A percentile compares a stretch with the other conserved stretches of the same genome.
phyloP scores from a whole-genome alignment of 2,797 vertebrate species.

The Apogon hyalosoma region DNA sequence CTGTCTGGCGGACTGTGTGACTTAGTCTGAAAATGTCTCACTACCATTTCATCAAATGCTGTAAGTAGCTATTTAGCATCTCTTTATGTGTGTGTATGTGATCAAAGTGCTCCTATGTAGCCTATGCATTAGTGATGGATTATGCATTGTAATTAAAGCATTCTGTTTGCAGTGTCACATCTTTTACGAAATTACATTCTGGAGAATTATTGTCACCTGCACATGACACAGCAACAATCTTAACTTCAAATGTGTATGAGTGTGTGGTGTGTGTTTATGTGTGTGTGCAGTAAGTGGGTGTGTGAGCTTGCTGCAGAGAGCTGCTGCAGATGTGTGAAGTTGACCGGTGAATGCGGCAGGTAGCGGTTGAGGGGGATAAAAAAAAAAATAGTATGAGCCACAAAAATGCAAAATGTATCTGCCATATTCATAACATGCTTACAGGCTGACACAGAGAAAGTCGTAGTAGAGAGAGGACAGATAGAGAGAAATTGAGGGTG shows the following conservation, averaged over 20 bases:
- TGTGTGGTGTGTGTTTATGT: constrained; percentile 15
- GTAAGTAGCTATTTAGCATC: constrained; percentile 87
- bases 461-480: constrained; percentile 51
- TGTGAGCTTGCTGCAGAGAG: constrained; percentile 78
- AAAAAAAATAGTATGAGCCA: constrained; percentile 37
- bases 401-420: constrained; percentile 57
- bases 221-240: constrained; percentile 26
- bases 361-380: constrained; percentile 53
- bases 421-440: constrained; percentile 55
- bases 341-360: constrained; percentile 85
- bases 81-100: constrained; percentile 35
- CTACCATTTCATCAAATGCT: constrained; percentile 98
- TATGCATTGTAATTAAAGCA: constrained; percentile 38
- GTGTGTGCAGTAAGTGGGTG: constrained; percentile 56
- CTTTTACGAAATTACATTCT: constrained; percentile 31
- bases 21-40: constrained; percentile 91
- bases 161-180: constrained; percentile 29
- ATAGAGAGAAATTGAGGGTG: constrained; percentile 59
- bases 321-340: constrained; percentile 81
- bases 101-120: constrained; percentile 10
- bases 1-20: constrained; percentile 52
- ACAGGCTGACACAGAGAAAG: constrained; percentile 51
- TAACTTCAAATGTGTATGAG: constrained; percentile 59
- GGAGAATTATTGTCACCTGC: constrained; percentile 34
- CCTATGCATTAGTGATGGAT: constrained; percentile 20